Conservation (phyloP, 53 echinoderm and acorn worm genomes). For the Apostichopus leukothele region DNA sequence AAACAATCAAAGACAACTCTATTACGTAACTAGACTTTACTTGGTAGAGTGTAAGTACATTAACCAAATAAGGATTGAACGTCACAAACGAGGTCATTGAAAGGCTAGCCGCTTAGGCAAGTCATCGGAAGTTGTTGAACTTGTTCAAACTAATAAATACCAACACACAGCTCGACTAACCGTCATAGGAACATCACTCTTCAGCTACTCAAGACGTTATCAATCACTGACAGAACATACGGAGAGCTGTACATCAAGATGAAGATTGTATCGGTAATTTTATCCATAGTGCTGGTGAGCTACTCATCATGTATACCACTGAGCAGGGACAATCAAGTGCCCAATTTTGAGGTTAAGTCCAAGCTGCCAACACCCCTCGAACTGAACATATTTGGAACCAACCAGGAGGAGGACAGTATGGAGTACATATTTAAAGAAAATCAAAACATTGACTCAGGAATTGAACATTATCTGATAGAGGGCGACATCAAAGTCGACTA, state of each 20-base stretch:
- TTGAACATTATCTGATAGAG: constrained; percentile 54
- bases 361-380: constrained; percentile 21
- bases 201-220: no score
- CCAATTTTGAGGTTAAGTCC: background rate
- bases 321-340: background rate
- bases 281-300: background rate
- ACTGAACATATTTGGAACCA: constrained; percentile 50
- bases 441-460: constrained; percentile 50
- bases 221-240: background rate
- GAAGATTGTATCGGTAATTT: background rate
- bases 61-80: no score
- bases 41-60: no score
- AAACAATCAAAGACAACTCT: no score
- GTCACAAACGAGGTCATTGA: no score
- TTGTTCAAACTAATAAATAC: no score
- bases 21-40: no score
- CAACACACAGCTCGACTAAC: no score
- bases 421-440: constrained; percentile 52
- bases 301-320: background rate
- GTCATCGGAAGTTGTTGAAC: background rate
- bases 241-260: background rate
- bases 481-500: constrained; percentile 58
- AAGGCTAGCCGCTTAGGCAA: no score
- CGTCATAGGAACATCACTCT: no score
- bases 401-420: constrained; percentile 56